phyloP scores from a whole-genome alignment of 1,140 invertebrate genomes.

The Drosophila trapezifrons region DNA sequence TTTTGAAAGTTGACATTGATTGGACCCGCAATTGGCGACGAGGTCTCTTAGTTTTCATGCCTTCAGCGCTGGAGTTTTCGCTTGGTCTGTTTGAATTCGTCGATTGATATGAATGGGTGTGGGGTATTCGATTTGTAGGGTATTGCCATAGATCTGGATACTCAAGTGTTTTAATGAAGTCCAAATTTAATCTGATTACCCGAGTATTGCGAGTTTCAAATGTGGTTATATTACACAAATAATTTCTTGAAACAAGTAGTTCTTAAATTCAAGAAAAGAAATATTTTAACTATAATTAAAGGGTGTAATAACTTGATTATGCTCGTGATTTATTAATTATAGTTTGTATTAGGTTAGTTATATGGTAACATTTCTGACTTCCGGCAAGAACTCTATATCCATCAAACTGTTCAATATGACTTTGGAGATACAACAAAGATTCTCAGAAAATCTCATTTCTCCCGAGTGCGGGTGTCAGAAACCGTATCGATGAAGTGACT shows the following conservation, averaged over 20 bases:
- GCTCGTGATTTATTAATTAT: no score
- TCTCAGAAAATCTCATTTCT: neutral
- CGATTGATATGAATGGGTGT: conserved; percentile 7
- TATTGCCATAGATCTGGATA: neutral
- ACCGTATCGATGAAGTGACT: conserved; percentile 1
- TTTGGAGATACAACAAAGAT: neutral
- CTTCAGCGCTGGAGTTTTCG: conserved; percentile 14
- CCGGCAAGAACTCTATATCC: neutral
- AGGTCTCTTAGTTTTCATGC: conserved; percentile 33
- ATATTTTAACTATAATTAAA: no score
- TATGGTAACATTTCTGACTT: no score
- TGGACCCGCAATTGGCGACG: conserved; percentile 73
- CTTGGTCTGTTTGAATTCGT: conserved; percentile 2
- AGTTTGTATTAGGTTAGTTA: no score
- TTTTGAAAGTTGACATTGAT: conserved; percentile 82
- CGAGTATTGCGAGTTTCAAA: neutral
- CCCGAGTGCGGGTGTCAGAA: conserved; percentile 8
- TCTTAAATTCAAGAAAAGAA: no score
- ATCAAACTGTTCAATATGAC: neutral
- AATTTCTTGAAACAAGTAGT: no score
- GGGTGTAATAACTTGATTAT: no score
- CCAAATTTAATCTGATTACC: neutral
- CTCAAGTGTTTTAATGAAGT: neutral
- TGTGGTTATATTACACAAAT: no score
- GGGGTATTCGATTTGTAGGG: neutral